A percentile compares a stretch with the other conserved stretches of the same genome.
Conservation (phyloP, 2,113 vertebrate genomes). For the Benitochromis conjunctus region DNA sequence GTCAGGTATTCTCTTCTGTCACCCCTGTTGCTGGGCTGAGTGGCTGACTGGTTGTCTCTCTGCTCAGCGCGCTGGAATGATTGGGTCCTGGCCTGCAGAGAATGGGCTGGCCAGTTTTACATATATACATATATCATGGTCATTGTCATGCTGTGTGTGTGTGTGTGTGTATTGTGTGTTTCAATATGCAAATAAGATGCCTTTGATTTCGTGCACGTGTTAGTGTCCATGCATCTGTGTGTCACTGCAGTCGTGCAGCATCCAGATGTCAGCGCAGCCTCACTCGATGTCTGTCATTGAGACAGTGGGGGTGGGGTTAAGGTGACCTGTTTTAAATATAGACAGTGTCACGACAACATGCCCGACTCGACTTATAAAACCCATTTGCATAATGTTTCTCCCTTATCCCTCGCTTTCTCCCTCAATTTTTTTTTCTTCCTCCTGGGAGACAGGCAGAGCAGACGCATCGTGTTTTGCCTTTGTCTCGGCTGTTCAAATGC, state of each 20-base stretch:
- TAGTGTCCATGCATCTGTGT: constrained; percentile 16
- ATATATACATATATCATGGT: constrained; percentile 74
- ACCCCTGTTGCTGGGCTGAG: constrained; percentile 50
- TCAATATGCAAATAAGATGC: constrained; percentile 53
- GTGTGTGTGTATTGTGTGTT: constrained; percentile 9
- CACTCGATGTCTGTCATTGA: constrained; percentile 70
- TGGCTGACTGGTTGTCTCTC: constrained; percentile 58
- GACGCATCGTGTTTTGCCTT: constrained; percentile 45
- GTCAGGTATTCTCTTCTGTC: constrained; percentile 66
- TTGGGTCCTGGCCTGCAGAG: constrained; percentile 66
- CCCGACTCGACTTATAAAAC: constrained; percentile 69
- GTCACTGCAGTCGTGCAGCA: constrained; percentile 33
- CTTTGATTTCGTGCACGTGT: constrained; percentile 38
- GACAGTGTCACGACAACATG: constrained; percentile 78
- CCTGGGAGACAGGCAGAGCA: constrained; percentile 38
- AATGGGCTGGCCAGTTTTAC: constrained; percentile 59
- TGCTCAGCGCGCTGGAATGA: constrained; percentile 61
- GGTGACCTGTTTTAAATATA: constrained; percentile 82
- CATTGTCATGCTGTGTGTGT: constrained; percentile 45
- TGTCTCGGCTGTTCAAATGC: constrained; percentile 49
- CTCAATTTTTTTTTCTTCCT: background rate
- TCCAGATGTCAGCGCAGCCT: constrained; percentile 74
- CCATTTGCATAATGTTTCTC: constrained; percentile 73
- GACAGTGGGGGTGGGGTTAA: constrained; percentile 69
- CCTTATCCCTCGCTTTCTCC: constrained; percentile 36